phyloP scores from a whole-genome alignment of 1,140 invertebrate species.

The Aphelinus atriplicis region DNA sequence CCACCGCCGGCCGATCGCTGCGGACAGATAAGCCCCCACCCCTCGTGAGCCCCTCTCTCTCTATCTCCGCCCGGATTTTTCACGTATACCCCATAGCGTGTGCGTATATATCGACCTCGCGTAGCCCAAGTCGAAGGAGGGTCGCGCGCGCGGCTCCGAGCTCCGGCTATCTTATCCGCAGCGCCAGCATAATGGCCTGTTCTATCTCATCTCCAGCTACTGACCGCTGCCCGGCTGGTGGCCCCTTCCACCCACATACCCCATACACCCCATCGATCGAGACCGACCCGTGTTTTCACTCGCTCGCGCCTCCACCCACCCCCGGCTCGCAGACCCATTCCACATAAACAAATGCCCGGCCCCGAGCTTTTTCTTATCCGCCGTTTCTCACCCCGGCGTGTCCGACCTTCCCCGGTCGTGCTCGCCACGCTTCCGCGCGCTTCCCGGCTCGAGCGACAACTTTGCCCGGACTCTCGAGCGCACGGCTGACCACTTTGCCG shows the following conservation, averaged over 20 bases:
- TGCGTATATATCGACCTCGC: conserved; percentile 57
- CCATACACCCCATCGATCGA: no score
- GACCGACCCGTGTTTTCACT: no score
- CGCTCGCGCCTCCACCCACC: no score
- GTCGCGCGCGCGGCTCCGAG: conserved; percentile 28
- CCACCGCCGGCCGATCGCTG: conserved; percentile 55
- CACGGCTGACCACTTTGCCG: no score
- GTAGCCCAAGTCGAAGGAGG: conserved; percentile 48
- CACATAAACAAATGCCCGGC: conserved; percentile 28
- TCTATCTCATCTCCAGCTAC: conserved; percentile 62
- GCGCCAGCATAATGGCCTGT: conserved; percentile 61
- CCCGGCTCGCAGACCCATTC: neutral
- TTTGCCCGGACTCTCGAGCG: no score
- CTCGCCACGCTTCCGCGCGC: no score
- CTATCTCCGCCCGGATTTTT: conserved; percentile 40
- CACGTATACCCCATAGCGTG: conserved; percentile 52
- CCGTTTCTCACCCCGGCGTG: neutral
- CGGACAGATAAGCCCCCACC: conserved; percentile 60
- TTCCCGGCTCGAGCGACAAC: no score
- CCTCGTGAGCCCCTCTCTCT: conserved; percentile 43
- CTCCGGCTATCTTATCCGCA: conserved; percentile 64
- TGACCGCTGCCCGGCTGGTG: conserved; percentile 22
- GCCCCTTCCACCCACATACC: neutral
- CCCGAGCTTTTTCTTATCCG: neutral
- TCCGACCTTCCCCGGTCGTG: no score